Evolutionary conservation across 2,888 invertebrate species (phyloP).

Genomic region (Camponotus fellah): DNA sequence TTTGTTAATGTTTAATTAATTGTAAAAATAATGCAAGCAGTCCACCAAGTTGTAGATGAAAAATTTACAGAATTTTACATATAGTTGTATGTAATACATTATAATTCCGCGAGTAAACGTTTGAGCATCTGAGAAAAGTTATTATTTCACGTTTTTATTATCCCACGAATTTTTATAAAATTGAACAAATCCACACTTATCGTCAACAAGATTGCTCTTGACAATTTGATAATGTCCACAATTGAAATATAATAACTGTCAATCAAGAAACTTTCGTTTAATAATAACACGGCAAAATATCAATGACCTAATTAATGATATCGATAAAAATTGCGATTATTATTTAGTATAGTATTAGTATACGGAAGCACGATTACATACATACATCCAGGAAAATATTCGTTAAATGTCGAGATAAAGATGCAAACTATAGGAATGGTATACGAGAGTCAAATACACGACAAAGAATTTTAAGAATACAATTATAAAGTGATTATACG

Average conservation of each 20-base stretch:
- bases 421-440: neutral
- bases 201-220: neutral
- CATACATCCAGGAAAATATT: neutral
- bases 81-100: neutral
- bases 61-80: neutral
- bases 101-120: neutral
- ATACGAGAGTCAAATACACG: neutral
- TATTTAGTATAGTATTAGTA: neutral
- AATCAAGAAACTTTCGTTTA: constrained; percentile 2
- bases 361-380: constrained; percentile 19
- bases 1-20: neutral
- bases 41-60: neutral
- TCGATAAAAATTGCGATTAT: constrained; percentile 39
- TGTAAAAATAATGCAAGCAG: neutral
- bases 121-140: neutral
- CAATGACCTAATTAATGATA: constrained; percentile 28
- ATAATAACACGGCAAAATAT: constrained; percentile 23
- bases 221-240: neutral
- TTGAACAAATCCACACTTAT: neutral
- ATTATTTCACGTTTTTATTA: neutral
- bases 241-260: neutral
- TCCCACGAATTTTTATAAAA: neutral
- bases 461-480: neutral
- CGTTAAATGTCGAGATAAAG: neutral
- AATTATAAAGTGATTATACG: neutral